Evolutionary conservation across 1,140 invertebrate genomes (phyloP), one percentile per base, ranked within the genome.

Genomic region (Subanguina moxae): DNA sequence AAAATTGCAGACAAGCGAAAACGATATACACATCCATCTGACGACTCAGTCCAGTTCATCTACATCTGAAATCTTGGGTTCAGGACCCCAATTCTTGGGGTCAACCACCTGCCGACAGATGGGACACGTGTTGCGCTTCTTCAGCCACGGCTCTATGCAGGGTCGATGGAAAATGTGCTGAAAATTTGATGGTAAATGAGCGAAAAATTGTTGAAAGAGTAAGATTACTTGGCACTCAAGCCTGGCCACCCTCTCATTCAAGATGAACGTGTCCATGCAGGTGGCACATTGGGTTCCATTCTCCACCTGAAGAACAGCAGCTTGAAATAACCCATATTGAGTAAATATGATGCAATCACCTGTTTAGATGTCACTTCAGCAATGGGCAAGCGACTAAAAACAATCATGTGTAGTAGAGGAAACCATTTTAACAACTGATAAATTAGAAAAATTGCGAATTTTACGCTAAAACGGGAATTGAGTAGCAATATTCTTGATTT

Each of bases 71-170:
- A 67, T 67, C 3, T 25, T 30, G 28, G 58, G 28, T 1, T 21
- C 17, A 17, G 65, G 63, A 9, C 65, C 59, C 65, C 65, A 67
- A 43, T 59, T 23, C 7, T n/a, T 43, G 15, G 65, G 65, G 23
- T 67, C 63, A 23, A 67, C 45, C 17, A 21, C 21, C 15, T 15
- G 32, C 15, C 65, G 65, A 30, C 65, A 67, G n/a, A 67, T 67
- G 19, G 65, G 65, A 42, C 65, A 67, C 7, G 75, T 78, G 28
- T 75, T 70, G 8, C 66, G 57, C 11, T 28, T 42, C 7, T 56
- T 30, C 72, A 97, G 85, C 94, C 94, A 97, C 57, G 92, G 92
- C 76, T 91, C 87, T 81, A 97, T 96, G 82, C 94, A 97, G 43
- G 88, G 87, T 82, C 89, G 87, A 84, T 97, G 94, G 85, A 92